Evolutionary conservation across 2,888 invertebrate genomes (phyloP).

Genomic region (Barypeithes pellucidus): DNA sequence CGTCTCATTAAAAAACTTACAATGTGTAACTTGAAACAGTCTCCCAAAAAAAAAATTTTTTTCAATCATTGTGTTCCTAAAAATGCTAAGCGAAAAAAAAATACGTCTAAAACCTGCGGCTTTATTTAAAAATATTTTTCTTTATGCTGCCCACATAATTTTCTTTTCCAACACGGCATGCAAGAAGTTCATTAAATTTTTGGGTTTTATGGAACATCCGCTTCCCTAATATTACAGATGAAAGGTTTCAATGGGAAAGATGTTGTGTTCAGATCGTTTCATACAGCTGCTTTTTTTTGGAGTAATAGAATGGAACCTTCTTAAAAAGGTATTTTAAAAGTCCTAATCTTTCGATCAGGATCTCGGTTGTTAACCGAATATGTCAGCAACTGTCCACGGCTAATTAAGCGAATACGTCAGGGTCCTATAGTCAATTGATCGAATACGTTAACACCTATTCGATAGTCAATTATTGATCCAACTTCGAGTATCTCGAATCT

Average conservation of each 20-base stretch:
- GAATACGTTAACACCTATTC: no score
- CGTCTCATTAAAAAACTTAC: background rate
- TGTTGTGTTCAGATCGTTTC: background rate
- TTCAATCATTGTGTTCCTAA: background rate
- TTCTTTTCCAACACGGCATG: slow-evolving; percentile 9
- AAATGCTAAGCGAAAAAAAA: background rate
- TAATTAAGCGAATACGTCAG: no score
- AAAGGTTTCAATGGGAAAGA: background rate
- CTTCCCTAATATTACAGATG: background rate
- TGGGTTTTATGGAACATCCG: background rate
- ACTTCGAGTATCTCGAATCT: no score
- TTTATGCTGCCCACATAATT: background rate
- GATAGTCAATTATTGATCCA: no score
- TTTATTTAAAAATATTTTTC: background rate
- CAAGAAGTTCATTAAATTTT: slow-evolving; percentile 4
- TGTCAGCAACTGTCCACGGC: no score
- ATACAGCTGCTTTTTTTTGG: background rate
- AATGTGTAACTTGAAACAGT: no score
- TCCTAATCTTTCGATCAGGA: no score
- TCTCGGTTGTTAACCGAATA: no score
- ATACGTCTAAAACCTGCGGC: background rate
- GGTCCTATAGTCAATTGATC: no score
- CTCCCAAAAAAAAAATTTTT: no score
- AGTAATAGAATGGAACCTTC: background rate
- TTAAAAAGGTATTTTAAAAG: no score